Evolutionary conservation across 2,888 invertebrate species (phyloP), one percentile per base, ranked within the genome.

Genomic region (Erebia palarica): DNA sequence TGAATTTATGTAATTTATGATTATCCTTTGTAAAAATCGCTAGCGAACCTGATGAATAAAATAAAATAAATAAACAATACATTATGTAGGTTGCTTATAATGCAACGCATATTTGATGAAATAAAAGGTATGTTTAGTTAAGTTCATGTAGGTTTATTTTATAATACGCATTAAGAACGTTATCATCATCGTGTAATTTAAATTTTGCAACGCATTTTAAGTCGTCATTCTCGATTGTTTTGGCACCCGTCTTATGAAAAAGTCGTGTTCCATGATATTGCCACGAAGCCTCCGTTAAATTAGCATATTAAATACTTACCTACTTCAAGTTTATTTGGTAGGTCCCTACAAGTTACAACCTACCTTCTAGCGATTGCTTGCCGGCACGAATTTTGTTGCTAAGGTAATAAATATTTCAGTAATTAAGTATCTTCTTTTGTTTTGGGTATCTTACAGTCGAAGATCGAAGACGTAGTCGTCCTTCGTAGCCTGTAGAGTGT

Each of bases 241-340:
- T 73, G 65, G 68, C 73, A 64, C 70, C 44, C 61, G 63, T 58
- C 68, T 71, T 69, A 66, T 73, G 73, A 71, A 68, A 11, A 69
- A 73, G 16, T 71, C 71, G 66, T 73, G 65, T 64, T 53, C 51
- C 65, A 42, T 59, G 21, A 64, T 64, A 18, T n/a, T 53, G 60
- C 53, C 69, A 18, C 55, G 42, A 60, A 49, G 27, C 66, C 65
- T 42, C 53, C 42, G 65, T 55, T 42, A 36, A 65, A 65, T 55
- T 65, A 42, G 42, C 65, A 65, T 65, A 42, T 61, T 42, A 36
- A 36, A 60, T 60, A 60, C 61, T 36, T 36, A 36, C 36, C n/a
- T 61, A 16, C 16, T 44, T 44, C 44, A n/a, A 36, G 36, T 42
- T 42, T 36, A 65, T 51, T 65, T 55, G 27, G 51, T 63, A 63